A percentile compares a stretch with the other conserved stretches of the same genome.
These are phyloP conservation scores for Elmis aenea DNA, from an alignment of 2,888 invertebrate genomes.

Conservation along the genomic window DNA sequence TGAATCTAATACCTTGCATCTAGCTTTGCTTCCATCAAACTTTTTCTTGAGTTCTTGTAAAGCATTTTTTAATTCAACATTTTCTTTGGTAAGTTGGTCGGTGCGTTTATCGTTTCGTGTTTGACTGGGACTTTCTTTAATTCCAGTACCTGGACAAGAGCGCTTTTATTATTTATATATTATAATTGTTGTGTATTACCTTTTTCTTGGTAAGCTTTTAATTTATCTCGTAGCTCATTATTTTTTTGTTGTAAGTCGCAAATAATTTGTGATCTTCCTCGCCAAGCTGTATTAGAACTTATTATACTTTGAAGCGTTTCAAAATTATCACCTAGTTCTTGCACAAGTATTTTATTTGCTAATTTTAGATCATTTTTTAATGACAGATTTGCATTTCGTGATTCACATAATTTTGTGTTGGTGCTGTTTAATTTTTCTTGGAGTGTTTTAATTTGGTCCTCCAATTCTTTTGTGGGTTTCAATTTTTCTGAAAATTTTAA, in stretches of 20 bases:
- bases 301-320: conserved; percentile 58
- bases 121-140: conserved; percentile 7
- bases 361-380: conserved; percentile 67
- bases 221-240: conserved; percentile 59
- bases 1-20: conserved; percentile 63
- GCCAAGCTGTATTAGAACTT: conserved; percentile 61
- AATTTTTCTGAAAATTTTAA: too few relatives aligned
- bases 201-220: conserved; percentile 40
- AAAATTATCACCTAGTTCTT: conserved; percentile 70
- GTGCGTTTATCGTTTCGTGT: conserved; percentile 34
- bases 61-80: conserved; percentile 51
- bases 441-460: conserved; percentile 55
- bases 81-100: conserved; percentile 57
- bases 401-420: conserved; percentile 62
- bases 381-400: conserved; percentile 62
- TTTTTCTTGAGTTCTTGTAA: conserved; percentile 59
- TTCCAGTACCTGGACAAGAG: background rate
- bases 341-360: conserved; percentile 68
- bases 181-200: background rate
- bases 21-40: conserved; percentile 61
- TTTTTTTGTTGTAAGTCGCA: conserved; percentile 63
- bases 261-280: conserved; percentile 74
- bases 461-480: conserved; percentile 40
- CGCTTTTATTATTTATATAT: background rate
- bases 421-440: conserved; percentile 57